Evolutionary conservation across 37 sponge, comb jelly and placozoan species (phyloP).

Genomic region (Halisarca cf. caerulea): DNA sequence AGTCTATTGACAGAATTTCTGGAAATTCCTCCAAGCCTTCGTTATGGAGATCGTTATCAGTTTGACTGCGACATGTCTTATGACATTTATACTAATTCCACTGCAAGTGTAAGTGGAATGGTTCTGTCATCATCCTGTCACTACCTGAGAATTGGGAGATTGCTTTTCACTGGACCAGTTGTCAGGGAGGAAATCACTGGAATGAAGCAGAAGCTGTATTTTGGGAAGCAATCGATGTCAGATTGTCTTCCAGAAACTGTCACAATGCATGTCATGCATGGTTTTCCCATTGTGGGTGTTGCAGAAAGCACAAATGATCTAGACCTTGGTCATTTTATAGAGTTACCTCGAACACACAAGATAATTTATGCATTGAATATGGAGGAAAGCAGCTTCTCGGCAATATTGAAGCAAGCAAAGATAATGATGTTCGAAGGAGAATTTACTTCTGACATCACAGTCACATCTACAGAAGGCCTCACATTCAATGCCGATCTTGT

Average conservation of each 20-base stretch:
- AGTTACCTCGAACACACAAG: neutral
- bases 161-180: neutral
- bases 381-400: neutral
- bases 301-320: neutral
- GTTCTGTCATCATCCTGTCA: neutral
- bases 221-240: neutral
- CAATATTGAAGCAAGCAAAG: neutral
- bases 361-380: neutral
- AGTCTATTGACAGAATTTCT: neutral
- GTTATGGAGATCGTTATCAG: constrained; percentile 1
- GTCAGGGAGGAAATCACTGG: neutral
- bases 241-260: neutral
- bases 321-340: neutral
- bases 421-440: neutral
- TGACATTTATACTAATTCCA: neutral
- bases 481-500: neutral
- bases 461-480: neutral
- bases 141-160: neutral
- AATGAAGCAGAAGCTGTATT: neutral
- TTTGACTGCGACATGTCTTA: constrained; percentile 2
- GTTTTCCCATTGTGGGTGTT: neutral
- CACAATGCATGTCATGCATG: neutral
- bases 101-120: neutral
- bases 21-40: neutral
- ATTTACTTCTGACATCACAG: neutral